Evolutionary conservation across 2,797 vertebrate species (phyloP).

Genomic region (Eutrigla gurnardus): DNA sequence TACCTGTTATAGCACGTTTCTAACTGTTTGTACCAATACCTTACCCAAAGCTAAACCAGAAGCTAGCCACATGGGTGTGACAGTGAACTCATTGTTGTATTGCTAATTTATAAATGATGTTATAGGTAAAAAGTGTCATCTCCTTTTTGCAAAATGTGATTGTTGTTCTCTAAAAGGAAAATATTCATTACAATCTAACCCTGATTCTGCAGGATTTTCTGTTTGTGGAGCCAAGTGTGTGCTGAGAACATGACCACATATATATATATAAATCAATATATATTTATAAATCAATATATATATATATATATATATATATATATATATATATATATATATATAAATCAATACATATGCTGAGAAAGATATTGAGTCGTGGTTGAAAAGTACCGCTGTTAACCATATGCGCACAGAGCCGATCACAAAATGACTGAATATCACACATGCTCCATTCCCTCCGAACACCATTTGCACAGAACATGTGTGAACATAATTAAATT

Average conservation of each 20-base stretch:
- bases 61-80: not conserved
- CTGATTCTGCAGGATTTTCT: constrained; percentile 18
- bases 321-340: no score
- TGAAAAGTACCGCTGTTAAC: constrained; percentile 51
- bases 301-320: no score
- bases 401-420: constrained; percentile 58
- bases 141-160: constrained; percentile 3
- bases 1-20: not conserved
- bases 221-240: constrained; percentile 5
- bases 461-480: constrained; percentile 13
- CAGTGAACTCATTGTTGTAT: not conserved
- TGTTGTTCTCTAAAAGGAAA: not conserved
- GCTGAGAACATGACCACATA: constrained; percentile 2
- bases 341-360: not conserved
- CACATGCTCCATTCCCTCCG: constrained; percentile 20
- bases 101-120: not conserved
- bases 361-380: constrained; percentile 17
- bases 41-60: not conserved
- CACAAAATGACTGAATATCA: constrained; percentile 25
- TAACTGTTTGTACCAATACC: not conserved
- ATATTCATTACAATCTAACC: constrained; percentile 4
- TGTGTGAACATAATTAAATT: constrained; percentile 16
- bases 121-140: not conserved
- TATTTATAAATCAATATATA: no score
- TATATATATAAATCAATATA: not conserved